Percentiles rank a stretch among this genome's conserved stretches.
Evolutionary conservation across 2,797 vertebrate genomes (phyloP).

Genomic region (Cryptoblepharus egeriae): DNA sequence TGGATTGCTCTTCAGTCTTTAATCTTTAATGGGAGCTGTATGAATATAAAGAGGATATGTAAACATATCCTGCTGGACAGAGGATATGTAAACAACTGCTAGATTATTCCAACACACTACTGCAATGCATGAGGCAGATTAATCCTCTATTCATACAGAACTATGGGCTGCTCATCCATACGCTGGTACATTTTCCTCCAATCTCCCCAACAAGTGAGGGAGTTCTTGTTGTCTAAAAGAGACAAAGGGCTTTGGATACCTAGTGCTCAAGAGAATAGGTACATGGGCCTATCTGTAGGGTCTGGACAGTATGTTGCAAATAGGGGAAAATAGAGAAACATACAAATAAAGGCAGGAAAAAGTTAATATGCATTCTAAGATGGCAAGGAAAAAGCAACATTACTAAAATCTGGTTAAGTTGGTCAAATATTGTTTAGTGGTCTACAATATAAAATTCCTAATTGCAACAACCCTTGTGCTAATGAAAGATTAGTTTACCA

Average conservation of each 20-base stretch:
- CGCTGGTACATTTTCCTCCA: neutral
- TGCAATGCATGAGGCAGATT: neutral
- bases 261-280: neutral
- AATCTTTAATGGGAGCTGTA: neutral
- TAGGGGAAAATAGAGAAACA: neutral
- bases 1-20: too few species aligned
- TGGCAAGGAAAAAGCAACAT: neutral
- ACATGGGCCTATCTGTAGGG: too few species aligned
- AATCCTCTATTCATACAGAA: neutral
- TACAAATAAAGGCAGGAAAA: neutral
- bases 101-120: neutral
- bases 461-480: neutral
- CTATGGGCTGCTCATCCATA: neutral
- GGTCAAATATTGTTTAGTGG: neutral
- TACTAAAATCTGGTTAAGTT: neutral
- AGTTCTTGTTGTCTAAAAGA: neutral
- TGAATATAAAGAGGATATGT: neutral
- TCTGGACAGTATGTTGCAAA: neutral
- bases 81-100: neutral
- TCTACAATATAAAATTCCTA: neutral
- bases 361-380: neutral
- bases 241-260: neutral
- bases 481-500: neutral
- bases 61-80: neutral
- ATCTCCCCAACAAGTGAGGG: neutral